Base-by-base conservation (phyloP, 2,113 vertebrate species). In the Leucoraja erinaceus region DNA sequence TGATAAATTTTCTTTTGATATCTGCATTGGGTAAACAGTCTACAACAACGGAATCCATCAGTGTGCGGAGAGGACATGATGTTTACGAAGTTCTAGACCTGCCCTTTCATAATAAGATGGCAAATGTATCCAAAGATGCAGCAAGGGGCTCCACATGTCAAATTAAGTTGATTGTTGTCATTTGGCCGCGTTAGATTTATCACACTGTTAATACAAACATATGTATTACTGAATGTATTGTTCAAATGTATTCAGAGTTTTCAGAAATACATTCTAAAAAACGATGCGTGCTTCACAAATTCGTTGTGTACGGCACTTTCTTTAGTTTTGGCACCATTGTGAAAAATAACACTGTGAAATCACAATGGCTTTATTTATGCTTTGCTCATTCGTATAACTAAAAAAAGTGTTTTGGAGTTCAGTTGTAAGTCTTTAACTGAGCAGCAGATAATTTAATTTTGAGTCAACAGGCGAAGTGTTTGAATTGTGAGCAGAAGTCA, bases 1-100 rank as follows among this genome's bases (percentile, higher is more conserved):
- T 95, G 96, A 96, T 96, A 96, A 63, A 93, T 95, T 95, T 94
- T 93, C 96, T 96, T 97, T 97, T 97, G 96, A 97, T 97, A 95
- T 96, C 93, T 94, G 74, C 94, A 94, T 93, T 94, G 94, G 94
- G 94, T 93, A 95, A 94, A 93, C 93, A 94, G 94, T 95, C 94
- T 68, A 93, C 93, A 93, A 93, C 94, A 93, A 93, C 94, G 94
- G 95, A 61, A 93, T 93, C 63, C 28, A 94, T 93, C 93, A 93
- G 94, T 94, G 93, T 94, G 93, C 0, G 4, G 94, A 94, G 93
- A 93, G 94, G 77, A 47, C 31, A 70, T 94, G 93, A 94, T 94
- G 93, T 93, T 93, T 31, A 72, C 95, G 93, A 94, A 94, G 93
- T 9, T 59, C 93, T 94, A 94, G 94, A 94, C 93, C 93, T 94